Percentiles rank a stretch among this genome's conserved stretches.
Conservation (phyloP, 2,888 invertebrate species). For the Steromphala cineraria region DNA sequence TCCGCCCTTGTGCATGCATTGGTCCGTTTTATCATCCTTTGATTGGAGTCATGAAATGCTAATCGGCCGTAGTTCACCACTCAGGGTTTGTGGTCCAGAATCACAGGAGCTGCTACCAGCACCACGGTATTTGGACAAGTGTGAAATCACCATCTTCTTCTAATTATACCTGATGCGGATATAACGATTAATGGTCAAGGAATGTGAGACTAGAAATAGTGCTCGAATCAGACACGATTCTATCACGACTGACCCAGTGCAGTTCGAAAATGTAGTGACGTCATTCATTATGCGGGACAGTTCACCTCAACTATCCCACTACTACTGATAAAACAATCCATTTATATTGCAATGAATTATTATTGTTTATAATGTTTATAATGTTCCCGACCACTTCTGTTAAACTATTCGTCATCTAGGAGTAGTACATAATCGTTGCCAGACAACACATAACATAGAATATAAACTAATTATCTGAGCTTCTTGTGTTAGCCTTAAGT, state of each 20-base stretch:
- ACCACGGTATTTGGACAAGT: neutral
- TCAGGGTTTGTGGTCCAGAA: neutral
- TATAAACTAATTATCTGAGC: no score
- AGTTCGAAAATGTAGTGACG: no score
- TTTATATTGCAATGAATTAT: no score
- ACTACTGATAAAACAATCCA: no score
- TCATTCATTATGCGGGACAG: no score
- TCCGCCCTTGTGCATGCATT: neutral
- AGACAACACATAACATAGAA: no score
- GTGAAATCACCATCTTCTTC: slow-evolving; percentile 1
- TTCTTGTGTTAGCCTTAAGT: no score
- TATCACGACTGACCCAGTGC: neutral
- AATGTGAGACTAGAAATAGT: neutral
- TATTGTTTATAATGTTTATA: no score
- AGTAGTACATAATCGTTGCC: no score
- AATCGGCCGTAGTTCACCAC: neutral
- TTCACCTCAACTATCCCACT: no score
- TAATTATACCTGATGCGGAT: neutral
- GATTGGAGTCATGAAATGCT: slow-evolving; percentile 12
- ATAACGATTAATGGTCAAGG: neutral
- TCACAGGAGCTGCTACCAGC: neutral
- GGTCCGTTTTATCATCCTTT: neutral
- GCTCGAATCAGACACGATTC: neutral
- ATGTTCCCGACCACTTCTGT: no score
- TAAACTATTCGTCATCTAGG: no score